Conservation (phyloP, 37 sponge, comb jelly and placozoan species). For the Cliona cf. orientalis region DNA sequence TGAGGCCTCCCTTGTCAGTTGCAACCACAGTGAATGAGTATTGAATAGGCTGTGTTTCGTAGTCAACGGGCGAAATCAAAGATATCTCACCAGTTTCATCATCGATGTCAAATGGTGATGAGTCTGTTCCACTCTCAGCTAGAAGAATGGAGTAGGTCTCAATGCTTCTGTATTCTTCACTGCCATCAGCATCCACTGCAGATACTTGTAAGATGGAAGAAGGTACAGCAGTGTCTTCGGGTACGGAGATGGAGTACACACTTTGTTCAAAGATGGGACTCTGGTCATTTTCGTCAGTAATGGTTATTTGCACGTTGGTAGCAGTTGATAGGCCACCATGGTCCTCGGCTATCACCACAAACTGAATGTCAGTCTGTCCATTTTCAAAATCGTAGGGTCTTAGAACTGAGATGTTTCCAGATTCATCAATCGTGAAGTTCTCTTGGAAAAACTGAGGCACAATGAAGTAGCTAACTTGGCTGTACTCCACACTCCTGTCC, state of each 20-base stretch:
- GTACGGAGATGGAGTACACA: constrained; percentile 8
- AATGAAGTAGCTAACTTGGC: constrained; percentile 24
- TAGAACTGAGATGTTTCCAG: constrained; percentile 6
- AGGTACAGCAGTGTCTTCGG: constrained; percentile 34
- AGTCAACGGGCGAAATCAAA: constrained; percentile 40
- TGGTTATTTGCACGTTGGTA: constrained; percentile 18
- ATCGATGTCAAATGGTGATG: constrained; percentile 54
- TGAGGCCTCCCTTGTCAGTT: constrained; percentile 39
- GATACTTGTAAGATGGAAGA: constrained; percentile 13
- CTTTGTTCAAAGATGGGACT: constrained; percentile 24
- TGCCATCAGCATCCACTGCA: constrained; percentile 36
- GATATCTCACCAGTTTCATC: constrained; percentile 47
- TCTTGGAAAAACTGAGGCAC: background rate
- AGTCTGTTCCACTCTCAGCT: no score
- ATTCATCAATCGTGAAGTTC: constrained; percentile 22
- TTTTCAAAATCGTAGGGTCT: constrained; percentile 40
- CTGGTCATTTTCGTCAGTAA: constrained; percentile 57
- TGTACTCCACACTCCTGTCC: constrained; percentile 50
- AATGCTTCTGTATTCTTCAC: constrained; percentile 27
- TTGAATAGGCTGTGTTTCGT: constrained; percentile 6
- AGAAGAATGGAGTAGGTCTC: constrained; percentile 2
- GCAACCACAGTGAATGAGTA: constrained; percentile 51
- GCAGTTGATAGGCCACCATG: constrained; percentile 19
- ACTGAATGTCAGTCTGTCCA: constrained; percentile 15
- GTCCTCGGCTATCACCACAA: constrained; percentile 48